phyloP scores from a whole-genome alignment of 2,797 vertebrate genomes.

The Manis javanica region DNA sequence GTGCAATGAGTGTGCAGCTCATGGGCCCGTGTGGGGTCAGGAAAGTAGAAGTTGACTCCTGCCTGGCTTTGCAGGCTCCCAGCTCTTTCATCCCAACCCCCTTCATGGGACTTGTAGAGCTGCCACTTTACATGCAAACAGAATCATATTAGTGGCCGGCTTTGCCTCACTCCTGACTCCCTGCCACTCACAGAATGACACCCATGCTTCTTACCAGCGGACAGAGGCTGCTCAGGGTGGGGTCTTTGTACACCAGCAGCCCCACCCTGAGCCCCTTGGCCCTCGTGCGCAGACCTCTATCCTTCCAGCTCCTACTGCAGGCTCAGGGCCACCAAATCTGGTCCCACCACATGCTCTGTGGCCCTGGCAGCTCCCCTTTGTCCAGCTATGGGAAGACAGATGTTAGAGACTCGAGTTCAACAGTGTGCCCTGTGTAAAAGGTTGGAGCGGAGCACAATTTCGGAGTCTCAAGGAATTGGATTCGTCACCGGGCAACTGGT shows the following conservation, averaged over 20 bases:
- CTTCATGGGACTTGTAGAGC: not conserved
- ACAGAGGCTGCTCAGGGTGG: not conserved
- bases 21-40: not conserved
- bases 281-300: not conserved
- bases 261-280: too few species aligned
- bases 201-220: not conserved
- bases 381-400: not conserved
- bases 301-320: not conserved
- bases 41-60: not conserved
- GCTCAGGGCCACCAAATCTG: not conserved
- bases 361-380: not conserved
- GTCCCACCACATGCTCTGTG: not conserved
- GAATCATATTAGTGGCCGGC: not conserved
- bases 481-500: not conserved
- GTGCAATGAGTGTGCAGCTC: rapidly evolving
- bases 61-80: not conserved
- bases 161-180: not conserved
- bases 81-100: not conserved
- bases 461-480: not conserved
- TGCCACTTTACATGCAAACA: not conserved
- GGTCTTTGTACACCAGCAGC: not conserved
- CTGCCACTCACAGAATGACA: not conserved
- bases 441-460: not conserved
- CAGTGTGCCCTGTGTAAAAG: not conserved
- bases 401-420: not conserved